Evolutionary conservation across 2,888 invertebrate species (phyloP), one percentile per base, ranked within the genome.

Genomic region (Pseudococcus jackbeardsleyi): DNA sequence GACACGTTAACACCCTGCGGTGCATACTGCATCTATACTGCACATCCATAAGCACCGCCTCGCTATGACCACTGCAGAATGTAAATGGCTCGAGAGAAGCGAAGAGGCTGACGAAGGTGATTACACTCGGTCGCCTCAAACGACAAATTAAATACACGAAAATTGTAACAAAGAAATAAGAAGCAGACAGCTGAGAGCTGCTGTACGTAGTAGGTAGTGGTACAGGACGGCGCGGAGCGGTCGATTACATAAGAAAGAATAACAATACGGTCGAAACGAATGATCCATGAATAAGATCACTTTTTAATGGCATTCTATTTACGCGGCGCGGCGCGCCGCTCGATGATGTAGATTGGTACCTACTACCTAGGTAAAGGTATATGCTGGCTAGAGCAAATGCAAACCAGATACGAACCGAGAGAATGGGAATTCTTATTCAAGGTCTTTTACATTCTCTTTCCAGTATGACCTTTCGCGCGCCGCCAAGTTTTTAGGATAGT

Each of bases 381-480:
- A 77, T 42, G 77, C 77, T 77, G 33, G 33, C 46, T 42, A 82
- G 46, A 46, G 42, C 46, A 82, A 82, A 79, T 15, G 39, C 42
- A 79, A 82, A 82, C 79, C 79, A 82, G 79, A 82, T 82, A 72
- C 17, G 46, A 19, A 82, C 77, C 17, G n/a, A 82, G 79, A 82
- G 79, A 82, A 82, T 82, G 79, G 79, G 46, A 82, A 82, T 82
- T 82, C 46, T 82, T 82, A 46, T 46, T 82, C 79, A 82, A 82
- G 79, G 79, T 82, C 79, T 82, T 33, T 82, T 82, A 82, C 79
- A 82, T 82, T 82, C 79, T 46, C 79, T 82, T 82, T 82, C 79
- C 79, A 82, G 79, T 46, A 82, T 82, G 79, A 82, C 79, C 79
- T 82, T 82, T 82, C 79, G 72, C 72, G 72, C 72, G 72, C 72